Conservation (phyloP, 2,888 invertebrate species). For the Campoplex capitator region DNA sequence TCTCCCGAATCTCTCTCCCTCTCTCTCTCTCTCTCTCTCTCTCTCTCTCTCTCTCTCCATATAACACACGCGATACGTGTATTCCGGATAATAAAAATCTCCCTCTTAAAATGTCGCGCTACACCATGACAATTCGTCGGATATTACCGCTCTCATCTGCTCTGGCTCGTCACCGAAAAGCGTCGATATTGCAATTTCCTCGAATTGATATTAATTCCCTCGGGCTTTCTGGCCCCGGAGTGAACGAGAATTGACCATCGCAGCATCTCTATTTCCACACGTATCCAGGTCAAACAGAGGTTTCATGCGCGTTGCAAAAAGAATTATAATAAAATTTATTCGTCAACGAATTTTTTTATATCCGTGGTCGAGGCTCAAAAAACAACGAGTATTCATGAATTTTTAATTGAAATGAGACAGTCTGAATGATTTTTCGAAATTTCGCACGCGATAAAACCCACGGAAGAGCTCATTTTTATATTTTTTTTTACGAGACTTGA, state of each 20-base stretch:
- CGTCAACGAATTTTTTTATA: background rate
- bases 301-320: background rate
- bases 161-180: constrained; percentile 35
- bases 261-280: constrained; percentile 41
- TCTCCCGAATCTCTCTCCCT: constrained; percentile 26
- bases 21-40: background rate
- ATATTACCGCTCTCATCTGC: constrained; percentile 48
- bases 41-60: background rate
- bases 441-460: background rate
- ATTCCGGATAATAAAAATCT: constrained; percentile 26
- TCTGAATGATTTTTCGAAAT: background rate
- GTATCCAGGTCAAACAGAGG: constrained; percentile 41
- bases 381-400: background rate
- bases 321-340: constrained; percentile 1
- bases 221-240: constrained; percentile 12
- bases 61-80: background rate
- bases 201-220: constrained; percentile 56
- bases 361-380: background rate
- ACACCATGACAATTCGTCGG: constrained; percentile 26
- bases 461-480: background rate
- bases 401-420: background rate
- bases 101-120: constrained; percentile 26
- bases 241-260: constrained; percentile 27
- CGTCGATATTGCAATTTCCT: constrained; percentile 64
- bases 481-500: background rate